Conservation (phyloP, 2,113 vertebrate genomes). For the Xenopus borealis region DNA sequence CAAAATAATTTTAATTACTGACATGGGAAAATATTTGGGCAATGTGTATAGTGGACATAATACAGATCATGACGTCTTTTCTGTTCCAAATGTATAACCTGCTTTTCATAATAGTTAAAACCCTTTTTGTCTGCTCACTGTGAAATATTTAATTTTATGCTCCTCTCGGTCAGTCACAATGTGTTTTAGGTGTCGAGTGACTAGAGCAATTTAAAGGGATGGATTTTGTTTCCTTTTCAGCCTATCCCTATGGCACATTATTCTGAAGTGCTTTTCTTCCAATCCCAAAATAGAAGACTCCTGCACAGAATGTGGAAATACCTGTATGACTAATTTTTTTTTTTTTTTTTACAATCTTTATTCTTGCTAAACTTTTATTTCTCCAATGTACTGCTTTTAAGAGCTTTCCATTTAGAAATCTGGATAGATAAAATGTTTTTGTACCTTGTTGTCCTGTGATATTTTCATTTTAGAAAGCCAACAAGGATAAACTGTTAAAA, state of each 20-base stretch:
- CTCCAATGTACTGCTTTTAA: constrained; percentile 81
- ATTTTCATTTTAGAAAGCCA: constrained; percentile 81
- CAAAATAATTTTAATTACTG: constrained; percentile 68
- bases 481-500: constrained; percentile 58
- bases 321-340: constrained; percentile 68
- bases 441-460: constrained; percentile 87
- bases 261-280: too few species aligned
- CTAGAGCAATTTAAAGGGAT: too few species aligned
- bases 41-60: constrained; percentile 58
- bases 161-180: too few species aligned
- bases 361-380: constrained; percentile 75
- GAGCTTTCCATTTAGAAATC: constrained; percentile 81
- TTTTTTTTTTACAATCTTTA: constrained; percentile 63
- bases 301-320: constrained; percentile 63
- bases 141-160: too few species aligned
- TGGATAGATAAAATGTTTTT: constrained; percentile 81
- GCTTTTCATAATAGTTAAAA: neutral
- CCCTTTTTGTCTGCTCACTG: neutral
- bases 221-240: too few species aligned
- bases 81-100: neutral
- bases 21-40: constrained; percentile 58
- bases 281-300: neutral
- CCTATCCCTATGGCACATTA: too few species aligned
- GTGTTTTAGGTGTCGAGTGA: too few species aligned
- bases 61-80: neutral